Percentiles rank a stretch among this genome's conserved stretches.
phyloP scores from a whole-genome alignment of 1,140 invertebrate species.

The Lordiphosa collinella region DNA sequence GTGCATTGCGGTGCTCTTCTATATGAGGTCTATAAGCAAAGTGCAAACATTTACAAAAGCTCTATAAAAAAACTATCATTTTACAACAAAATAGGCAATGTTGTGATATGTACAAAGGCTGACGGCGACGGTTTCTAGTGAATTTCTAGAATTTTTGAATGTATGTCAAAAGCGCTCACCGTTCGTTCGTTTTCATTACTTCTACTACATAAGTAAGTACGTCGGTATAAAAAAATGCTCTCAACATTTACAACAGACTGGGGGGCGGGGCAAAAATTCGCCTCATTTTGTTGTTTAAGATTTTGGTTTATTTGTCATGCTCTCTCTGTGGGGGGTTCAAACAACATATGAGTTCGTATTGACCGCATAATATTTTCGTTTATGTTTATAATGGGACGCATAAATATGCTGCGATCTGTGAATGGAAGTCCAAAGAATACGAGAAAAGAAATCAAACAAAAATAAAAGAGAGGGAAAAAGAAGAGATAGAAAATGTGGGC shows the following conservation, averaged over 20 bases:
- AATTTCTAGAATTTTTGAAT: neutral
- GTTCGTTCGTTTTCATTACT: conserved; percentile 36
- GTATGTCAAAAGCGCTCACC: conserved; percentile 51
- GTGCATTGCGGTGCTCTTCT: conserved; percentile 42
- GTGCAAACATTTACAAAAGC: conserved; percentile 44
- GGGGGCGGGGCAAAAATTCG: neutral
- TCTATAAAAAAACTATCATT: conserved; percentile 3
- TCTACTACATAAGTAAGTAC: neutral
- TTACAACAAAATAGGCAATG: conserved; percentile 12
- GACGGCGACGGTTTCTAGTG: conserved; percentile 14
- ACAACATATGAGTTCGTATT: conserved; percentile 75
- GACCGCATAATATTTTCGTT: conserved; percentile 79
- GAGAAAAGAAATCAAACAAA: conserved; percentile 24
- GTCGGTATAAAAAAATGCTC: conserved; percentile 41
- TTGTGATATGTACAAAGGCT: neutral
- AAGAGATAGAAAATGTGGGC: conserved; percentile 42
- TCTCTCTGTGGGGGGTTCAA: conserved; percentile 29
- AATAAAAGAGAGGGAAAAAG: conserved; percentile 24
- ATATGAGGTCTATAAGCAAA: conserved; percentile 19
- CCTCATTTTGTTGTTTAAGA: too few relatives aligned
- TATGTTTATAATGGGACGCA: conserved; percentile 77
- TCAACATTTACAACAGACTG: conserved; percentile 18
- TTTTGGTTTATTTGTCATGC: conserved; percentile 15
- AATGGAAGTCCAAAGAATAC: conserved; percentile 49
- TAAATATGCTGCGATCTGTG: conserved; percentile 78